Evolutionary conservation across 2,797 vertebrate genomes (phyloP), one percentile per base, ranked within the genome.

Genomic region (Sebastes diploproa): DNA sequence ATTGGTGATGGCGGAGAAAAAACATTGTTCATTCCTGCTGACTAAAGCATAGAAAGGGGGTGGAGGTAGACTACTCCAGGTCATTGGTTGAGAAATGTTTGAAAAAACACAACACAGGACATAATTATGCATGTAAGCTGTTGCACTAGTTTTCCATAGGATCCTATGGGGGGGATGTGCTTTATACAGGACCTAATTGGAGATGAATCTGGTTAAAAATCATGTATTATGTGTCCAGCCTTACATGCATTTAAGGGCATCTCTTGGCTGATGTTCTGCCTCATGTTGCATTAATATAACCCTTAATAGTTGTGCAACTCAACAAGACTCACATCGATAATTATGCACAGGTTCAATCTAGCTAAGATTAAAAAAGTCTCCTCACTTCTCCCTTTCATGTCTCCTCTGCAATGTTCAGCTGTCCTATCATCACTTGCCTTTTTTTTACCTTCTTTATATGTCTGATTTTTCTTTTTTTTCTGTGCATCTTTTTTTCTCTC

Each of bases 361-460:
- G 77, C 46, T 67, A 22, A 78, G 69, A 77, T 77, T 67, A 64
- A 68, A 42, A 70, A n/a, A 79, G 77, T 82, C 82, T 88, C 76
- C 62, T 87, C 75, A 73, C 74, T 76, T 88, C 72, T 75, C 65
- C 74, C 61, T 74, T 85, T 75, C 77, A 75, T 86, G 86, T 88
- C 88, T 93, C 82, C 81, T 91, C 86, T 85, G 80, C 87, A 81
- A 74, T 74, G 87, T 77, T 88, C 85, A 77, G 83, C 88, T 88
- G 81, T 96, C 96, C 96, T 96, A 94, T 96, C 95, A 96, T 96
- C 95, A 97, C 96, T 96, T 96, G 95, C 96, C 96, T 90, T 89
- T 96, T 34, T 42, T 86, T 78, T 46, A 81, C 67, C 78, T 79
- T 83, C 73, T 85, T 86, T 83, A 80, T 42, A 84, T 36, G 61